Percentiles rank a stretch among this genome's conserved stretches.
Evolutionary conservation across 2,888 invertebrate genomes (phyloP).

Genomic region (Epistrophe eligans): DNA sequence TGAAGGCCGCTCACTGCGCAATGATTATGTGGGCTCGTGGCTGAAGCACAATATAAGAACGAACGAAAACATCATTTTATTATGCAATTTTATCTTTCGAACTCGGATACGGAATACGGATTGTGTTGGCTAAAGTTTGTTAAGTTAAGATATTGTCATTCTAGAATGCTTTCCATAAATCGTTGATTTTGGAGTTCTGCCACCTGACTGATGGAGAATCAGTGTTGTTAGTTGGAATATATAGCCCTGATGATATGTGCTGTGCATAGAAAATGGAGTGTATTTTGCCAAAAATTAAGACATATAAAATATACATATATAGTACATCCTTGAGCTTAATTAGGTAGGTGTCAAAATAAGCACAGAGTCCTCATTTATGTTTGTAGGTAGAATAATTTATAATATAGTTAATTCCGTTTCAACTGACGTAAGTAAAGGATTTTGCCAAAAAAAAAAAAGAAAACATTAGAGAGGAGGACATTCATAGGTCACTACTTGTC

Average conservation of each 20-base stretch:
- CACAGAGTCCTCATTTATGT: background rate
- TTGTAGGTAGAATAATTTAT: slow-evolving; percentile 1
- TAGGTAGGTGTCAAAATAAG: slow-evolving; percentile 31
- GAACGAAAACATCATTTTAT: slow-evolving; percentile 41
- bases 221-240: background rate
- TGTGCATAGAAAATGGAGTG: background rate
- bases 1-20: slow-evolving; percentile 73
- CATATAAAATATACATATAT: background rate
- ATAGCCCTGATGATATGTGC: no score
- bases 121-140: slow-evolving; percentile 10
- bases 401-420: background rate
- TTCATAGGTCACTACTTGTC: background rate
- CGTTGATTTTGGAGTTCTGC: slow-evolving; percentile 62
- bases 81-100: slow-evolving; percentile 60
- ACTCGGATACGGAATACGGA: background rate
- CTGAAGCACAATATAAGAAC: background rate
- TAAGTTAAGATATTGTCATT: slow-evolving; percentile 9
- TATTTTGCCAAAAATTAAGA: slow-evolving; percentile 42
- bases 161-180: slow-evolving; percentile 56
- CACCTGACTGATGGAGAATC: slow-evolving; percentile 32
- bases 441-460: background rate
- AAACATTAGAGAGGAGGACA: background rate
- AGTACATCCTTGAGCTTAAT: slow-evolving; percentile 27
- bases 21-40: slow-evolving; percentile 60
- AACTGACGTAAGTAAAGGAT: background rate